phyloP scores from a whole-genome alignment of 2,113 vertebrate species.

The Crotophaga sulcirostris region DNA sequence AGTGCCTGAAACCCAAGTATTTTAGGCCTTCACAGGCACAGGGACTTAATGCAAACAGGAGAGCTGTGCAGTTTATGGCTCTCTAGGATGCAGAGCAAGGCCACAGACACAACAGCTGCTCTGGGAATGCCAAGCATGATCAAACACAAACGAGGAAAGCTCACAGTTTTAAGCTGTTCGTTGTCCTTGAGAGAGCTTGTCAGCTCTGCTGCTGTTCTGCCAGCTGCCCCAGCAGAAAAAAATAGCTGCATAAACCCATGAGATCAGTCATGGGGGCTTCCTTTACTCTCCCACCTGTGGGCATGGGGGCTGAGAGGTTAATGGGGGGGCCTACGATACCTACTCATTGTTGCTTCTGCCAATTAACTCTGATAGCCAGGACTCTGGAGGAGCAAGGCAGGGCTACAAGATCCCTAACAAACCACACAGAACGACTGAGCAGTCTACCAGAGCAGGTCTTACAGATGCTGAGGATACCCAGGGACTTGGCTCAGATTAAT shows the following conservation, averaged over 20 bases:
- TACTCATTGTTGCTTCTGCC: background rate
- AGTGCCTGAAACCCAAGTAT: background rate
- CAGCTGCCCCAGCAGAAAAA: background rate
- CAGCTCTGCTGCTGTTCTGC: background rate
- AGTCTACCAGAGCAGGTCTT: background rate
- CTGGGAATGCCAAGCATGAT: constrained; percentile 16
- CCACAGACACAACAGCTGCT: background rate
- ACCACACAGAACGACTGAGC: background rate
- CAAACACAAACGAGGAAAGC: constrained; percentile 1
- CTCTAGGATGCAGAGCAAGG: background rate
- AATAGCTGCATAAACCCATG: background rate
- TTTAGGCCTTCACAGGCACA: background rate
- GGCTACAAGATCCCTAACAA: background rate
- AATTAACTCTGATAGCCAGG: background rate
- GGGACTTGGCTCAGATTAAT: background rate
- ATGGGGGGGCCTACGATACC: background rate
- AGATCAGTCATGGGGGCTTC: background rate
- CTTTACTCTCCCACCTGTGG: background rate
- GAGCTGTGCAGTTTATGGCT: background rate
- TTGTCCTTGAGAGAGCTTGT: background rate
- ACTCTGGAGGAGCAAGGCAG: background rate
- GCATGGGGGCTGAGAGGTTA: background rate
- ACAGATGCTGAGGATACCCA: background rate
- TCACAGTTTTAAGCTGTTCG: background rate
- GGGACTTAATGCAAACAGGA: background rate